These are phyloP conservation scores for Neocrepidodera transversa DNA, from an alignment of 2,888 invertebrate species.

Conservation along the genomic window DNA sequence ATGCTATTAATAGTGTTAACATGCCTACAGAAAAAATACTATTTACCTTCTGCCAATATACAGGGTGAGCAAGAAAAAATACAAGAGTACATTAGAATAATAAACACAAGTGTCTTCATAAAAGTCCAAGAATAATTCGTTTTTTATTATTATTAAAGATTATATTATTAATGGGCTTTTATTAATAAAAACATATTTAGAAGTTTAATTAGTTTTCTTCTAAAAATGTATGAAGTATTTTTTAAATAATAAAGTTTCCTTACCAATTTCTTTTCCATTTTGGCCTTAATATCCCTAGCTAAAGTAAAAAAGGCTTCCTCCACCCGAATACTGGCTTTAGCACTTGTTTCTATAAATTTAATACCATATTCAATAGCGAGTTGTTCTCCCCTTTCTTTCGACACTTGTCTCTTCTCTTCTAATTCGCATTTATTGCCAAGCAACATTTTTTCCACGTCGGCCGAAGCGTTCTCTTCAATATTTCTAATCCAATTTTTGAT, in stretches of 20 bases:
- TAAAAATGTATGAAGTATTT: too few relatives aligned
- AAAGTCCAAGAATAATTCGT: slow-evolving; percentile 13
- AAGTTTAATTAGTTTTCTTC: too few relatives aligned
- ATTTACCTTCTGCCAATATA: slow-evolving; percentile 59
- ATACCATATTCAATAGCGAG: slow-evolving; percentile 98
- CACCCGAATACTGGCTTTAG: slow-evolving; percentile 96
- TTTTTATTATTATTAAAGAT: too few relatives aligned
- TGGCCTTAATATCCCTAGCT: slow-evolving; percentile 96
- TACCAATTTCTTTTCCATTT: slow-evolving; percentile 99
- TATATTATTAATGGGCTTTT: too few relatives aligned
- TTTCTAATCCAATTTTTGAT: slow-evolving; percentile 99
- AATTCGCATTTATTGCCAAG: slow-evolving; percentile 97
- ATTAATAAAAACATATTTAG: too few relatives aligned
- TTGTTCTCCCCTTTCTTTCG: slow-evolving; percentile 95
- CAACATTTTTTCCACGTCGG: slow-evolving; percentile 99
- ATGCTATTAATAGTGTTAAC: slow-evolving; percentile 20
- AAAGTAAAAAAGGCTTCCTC: slow-evolving; percentile 97
- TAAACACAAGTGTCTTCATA: slow-evolving; percentile 11
- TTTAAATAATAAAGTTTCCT: too few relatives aligned
- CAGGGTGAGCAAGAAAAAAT: slow-evolving; percentile 51
- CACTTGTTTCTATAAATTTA: slow-evolving; percentile 99
- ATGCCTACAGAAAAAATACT: slow-evolving; percentile 46
- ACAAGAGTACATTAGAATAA: slow-evolving; percentile 44
- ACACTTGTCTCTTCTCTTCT: slow-evolving; percentile 93
- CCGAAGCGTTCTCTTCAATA: slow-evolving; percentile 98